These are phyloP conservation scores for Daptonema setosum DNA, from an alignment of 2,888 invertebrate genomes.

Conservation along the genomic window DNA sequence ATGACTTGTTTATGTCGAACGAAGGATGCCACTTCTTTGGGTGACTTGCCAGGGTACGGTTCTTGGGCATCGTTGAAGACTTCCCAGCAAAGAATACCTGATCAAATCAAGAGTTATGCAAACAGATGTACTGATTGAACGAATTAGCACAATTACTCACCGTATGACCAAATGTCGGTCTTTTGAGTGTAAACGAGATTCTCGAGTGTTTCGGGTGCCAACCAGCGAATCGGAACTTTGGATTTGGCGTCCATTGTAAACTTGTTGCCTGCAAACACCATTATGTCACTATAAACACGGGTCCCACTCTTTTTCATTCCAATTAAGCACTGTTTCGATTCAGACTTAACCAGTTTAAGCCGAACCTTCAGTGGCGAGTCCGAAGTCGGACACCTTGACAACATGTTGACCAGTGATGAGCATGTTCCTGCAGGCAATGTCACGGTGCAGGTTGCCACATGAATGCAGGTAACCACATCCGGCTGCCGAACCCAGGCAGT, in stretches of 20 bases:
- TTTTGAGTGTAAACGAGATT: conserved; percentile 10
- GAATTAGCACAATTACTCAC: too few species aligned
- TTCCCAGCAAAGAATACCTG: conserved; percentile 9
- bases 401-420: conserved; percentile 9
- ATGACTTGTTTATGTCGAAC: background rate
- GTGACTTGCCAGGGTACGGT: conserved; percentile 14
- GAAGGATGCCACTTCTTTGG: conserved; percentile 10
- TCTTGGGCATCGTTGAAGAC: conserved; percentile 12
- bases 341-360: too few species aligned
- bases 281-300: too few species aligned
- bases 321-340: too few species aligned
- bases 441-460: background rate
- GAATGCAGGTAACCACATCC: background rate
- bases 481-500: background rate
- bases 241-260: background rate
- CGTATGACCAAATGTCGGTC: conserved; percentile 14
- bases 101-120: too few species aligned
- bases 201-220: conserved; percentile 14
- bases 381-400: background rate
- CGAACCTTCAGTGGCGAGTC: background rate
- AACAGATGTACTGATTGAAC: too few species aligned
- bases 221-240: conserved; percentile 9
- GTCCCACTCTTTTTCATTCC: too few species aligned
- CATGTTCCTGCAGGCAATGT: background rate
- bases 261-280: background rate